Evolutionary conservation across 2,113 vertebrate species (phyloP).

Genomic region (Apistogramma diplotaenia): DNA sequence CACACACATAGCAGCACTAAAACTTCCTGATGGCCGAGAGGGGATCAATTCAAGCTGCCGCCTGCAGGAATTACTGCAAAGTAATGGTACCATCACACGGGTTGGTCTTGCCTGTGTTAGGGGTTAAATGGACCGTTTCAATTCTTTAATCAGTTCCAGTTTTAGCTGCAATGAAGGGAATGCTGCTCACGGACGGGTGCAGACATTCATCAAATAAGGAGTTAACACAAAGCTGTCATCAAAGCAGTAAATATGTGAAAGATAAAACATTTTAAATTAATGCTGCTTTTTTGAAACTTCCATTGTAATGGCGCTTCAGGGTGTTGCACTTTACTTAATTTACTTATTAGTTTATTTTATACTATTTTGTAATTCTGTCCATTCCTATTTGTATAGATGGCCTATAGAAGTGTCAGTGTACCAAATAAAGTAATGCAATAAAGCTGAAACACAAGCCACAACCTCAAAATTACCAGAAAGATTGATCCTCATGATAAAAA

Average conservation of each 20-base stretch:
- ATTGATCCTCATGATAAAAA: neutral
- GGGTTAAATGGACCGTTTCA: slow-evolving; percentile 76
- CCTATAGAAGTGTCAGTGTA: neutral
- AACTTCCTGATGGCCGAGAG: slow-evolving; percentile 73
- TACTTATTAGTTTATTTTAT: neutral
- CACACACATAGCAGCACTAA: slow-evolving; percentile 79
- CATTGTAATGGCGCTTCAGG: neutral
- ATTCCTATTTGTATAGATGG: neutral
- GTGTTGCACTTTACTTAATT: neutral
- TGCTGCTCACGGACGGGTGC: slow-evolving; percentile 22
- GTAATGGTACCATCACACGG: slow-evolving; percentile 70
- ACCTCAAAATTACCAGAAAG: neutral
- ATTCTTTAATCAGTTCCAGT: slow-evolving; percentile 79
- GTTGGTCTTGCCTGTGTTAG: slow-evolving; percentile 57
- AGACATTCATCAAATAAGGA: slow-evolving; percentile 42
- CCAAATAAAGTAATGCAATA: neutral
- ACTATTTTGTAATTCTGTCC: neutral
- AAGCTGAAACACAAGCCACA: neutral
- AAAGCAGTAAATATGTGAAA: neutral
- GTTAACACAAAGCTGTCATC: slow-evolving; percentile 1
- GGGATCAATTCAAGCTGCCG: slow-evolving; percentile 76
- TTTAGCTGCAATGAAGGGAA: slow-evolving; percentile 59
- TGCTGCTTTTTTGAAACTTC: neutral
- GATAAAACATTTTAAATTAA: neutral
- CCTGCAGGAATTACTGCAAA: slow-evolving; percentile 74